A percentile compares a stretch with the other conserved stretches of the same genome.
Evolutionary conservation across 2,113 vertebrate species (phyloP).

Genomic region (Tylochromis polylepis): DNA sequence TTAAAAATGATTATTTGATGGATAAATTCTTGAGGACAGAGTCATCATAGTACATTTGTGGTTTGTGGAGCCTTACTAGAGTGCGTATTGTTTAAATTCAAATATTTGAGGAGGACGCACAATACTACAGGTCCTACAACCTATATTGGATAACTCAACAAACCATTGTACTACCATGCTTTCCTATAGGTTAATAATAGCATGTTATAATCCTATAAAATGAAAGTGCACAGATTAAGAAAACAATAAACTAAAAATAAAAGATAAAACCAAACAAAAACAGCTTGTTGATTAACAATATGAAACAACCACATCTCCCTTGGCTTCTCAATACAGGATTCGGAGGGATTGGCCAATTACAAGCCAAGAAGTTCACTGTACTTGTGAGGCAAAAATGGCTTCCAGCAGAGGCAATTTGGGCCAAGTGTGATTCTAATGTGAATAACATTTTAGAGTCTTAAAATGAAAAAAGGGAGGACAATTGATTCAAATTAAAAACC

Average conservation of each 20-base stretch:
- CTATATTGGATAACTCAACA: conserved; percentile 67
- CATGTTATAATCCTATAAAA: conserved; percentile 81
- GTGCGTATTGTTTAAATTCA: conserved; percentile 57
- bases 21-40: conserved; percentile 75
- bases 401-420: conserved; percentile 72
- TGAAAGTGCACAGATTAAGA: conserved; percentile 91
- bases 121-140: conserved; percentile 15
- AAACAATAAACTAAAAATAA: conserved; percentile 67
- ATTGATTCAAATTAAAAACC: not conserved
- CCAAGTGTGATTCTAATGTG: conserved; percentile 16
- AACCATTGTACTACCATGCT: conserved; percentile 77
- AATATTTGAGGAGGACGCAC: conserved; percentile 50
- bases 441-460: not conserved
- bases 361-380: conserved; percentile 64
- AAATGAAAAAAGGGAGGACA: not conserved
- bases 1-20: conserved; percentile 73
- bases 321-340: conserved; percentile 31
- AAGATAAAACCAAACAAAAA: conserved; percentile 50
- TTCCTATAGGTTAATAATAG: conserved; percentile 75
- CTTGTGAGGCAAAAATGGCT: conserved; percentile 74
- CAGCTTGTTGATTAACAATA: conserved; percentile 24
- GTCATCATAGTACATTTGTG: conserved; percentile 73
- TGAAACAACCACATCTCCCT: conserved; percentile 48
- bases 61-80: conserved; percentile 68
- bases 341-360: conserved; percentile 44